Percentiles rank a stretch among this genome's conserved stretches.
phyloP scores from a whole-genome alignment of 2,888 invertebrate genomes.

The Eulithis prunata region DNA sequence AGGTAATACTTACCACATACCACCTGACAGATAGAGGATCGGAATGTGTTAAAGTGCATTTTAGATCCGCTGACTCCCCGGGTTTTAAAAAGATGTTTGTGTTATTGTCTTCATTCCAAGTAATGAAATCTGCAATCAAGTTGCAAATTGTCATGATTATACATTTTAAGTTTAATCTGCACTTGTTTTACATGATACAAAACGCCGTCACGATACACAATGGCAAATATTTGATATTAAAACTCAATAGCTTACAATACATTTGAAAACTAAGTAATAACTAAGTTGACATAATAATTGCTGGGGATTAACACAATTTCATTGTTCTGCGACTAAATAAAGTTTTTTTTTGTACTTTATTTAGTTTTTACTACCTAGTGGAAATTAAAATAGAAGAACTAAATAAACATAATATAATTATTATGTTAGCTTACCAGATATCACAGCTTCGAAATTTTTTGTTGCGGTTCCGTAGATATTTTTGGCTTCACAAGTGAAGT shows the following conservation, averaged over 20 bases:
- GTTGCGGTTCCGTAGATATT: slow-evolving; percentile 35
- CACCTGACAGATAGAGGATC: slow-evolving; percentile 32
- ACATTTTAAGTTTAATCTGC: too few species aligned
- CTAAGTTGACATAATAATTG: too few species aligned
- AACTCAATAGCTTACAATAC: too few species aligned
- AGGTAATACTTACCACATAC: slow-evolving; percentile 37
- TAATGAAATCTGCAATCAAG: slow-evolving; percentile 22
- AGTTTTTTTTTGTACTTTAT: too few species aligned
- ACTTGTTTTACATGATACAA: too few species aligned
- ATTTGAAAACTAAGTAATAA: too few species aligned
- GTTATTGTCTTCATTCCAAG: not conserved
- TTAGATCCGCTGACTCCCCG: slow-evolving; percentile 23
- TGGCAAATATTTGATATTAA: too few species aligned
- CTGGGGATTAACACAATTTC: too few species aligned
- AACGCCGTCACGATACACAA: too few species aligned
- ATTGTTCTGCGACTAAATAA: too few species aligned
- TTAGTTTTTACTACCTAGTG: too few species aligned
- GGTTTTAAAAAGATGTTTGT: slow-evolving; percentile 14
- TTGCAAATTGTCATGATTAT: not conserved
- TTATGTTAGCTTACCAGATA: slow-evolving; percentile 28
- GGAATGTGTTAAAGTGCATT: slow-evolving; percentile 23
- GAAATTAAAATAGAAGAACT: too few species aligned
- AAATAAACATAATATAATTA: not conserved
- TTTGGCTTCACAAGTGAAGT: slow-evolving; percentile 39
- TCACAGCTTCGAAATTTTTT: slow-evolving; percentile 21